phyloP scores from a whole-genome alignment of 2,888 invertebrate species.

The Syritta pipiens region DNA sequence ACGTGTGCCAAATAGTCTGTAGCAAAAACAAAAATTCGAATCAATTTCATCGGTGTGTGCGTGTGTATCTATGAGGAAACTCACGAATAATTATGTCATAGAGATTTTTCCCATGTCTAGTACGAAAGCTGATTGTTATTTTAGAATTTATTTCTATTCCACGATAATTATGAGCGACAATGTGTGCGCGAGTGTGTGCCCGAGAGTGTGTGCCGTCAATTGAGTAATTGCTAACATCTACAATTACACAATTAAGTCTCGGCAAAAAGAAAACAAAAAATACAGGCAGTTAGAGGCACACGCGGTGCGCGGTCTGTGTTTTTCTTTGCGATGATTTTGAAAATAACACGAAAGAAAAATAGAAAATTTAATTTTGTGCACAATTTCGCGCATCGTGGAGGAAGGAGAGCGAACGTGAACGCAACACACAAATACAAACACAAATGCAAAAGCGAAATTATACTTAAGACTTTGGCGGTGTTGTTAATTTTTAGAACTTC shows the following conservation, averaged over 20 bases:
- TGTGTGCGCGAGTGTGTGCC: not conserved
- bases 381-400: constrained; percentile 38
- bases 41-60: constrained; percentile 4
- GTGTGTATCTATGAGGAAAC: constrained; percentile 1
- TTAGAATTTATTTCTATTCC: constrained; percentile 27
- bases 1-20: constrained; percentile 50
- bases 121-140: constrained; percentile 34
- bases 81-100: constrained; percentile 35
- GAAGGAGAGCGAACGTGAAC: constrained; percentile 1
- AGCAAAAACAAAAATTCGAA: constrained; percentile 31
- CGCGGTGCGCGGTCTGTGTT: not conserved
- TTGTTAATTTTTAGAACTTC: constrained; percentile 49
- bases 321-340: not conserved
- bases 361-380: constrained; percentile 45
- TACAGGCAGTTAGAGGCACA: not conserved
- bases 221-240: constrained; percentile 62
- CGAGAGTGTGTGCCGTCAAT: constrained; percentile 26
- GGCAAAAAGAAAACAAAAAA: constrained; percentile 11
- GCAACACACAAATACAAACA: not conserved
- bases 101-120: constrained; percentile 36
- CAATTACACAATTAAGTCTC: constrained; percentile 64
- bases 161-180: constrained; percentile 43
- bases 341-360: constrained; percentile 9
- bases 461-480: constrained; percentile 14
- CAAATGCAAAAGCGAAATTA: not conserved